Evolutionary conservation across 1,140 invertebrate genomes (phyloP).

Genomic region (Frieseomelitta varia): DNA sequence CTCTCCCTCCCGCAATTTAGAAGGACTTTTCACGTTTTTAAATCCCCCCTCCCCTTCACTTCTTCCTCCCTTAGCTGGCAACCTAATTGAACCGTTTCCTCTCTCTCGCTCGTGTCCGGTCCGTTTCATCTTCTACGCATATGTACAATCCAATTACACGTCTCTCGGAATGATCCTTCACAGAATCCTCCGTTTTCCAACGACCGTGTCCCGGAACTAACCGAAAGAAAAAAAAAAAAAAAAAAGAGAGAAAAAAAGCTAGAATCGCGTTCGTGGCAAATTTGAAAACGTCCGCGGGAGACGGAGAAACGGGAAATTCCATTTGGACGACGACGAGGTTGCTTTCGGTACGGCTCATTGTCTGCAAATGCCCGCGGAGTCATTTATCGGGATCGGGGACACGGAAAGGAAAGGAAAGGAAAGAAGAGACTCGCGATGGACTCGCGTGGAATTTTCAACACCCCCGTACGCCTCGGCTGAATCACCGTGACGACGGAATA

Average conservation of each 20-base stretch:
- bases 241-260: too few species aligned
- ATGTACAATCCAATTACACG: neutral
- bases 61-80: neutral
- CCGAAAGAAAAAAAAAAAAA: neutral
- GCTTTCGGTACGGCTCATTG: constrained; percentile 7
- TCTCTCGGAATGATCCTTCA: neutral
- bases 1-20: neutral
- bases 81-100: neutral
- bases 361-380: constrained; percentile 11
- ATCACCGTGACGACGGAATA: constrained; percentile 9
- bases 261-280: neutral
- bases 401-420: neutral
- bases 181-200: neutral
- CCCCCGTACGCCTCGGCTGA: neutral
- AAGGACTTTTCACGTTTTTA: neutral
- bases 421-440: neutral
- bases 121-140: neutral
- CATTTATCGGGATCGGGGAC: constrained; percentile 12
- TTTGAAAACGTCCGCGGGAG: neutral
- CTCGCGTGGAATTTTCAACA: constrained; percentile 15
- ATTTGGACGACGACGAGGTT: neutral
- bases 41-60: neutral
- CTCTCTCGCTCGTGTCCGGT: neutral
- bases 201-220: neutral
- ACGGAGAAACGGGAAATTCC: neutral